These are phyloP conservation scores for Hipposideros larvatus DNA, from an alignment of 2,797 vertebrate genomes.

Conservation along the genomic window DNA sequence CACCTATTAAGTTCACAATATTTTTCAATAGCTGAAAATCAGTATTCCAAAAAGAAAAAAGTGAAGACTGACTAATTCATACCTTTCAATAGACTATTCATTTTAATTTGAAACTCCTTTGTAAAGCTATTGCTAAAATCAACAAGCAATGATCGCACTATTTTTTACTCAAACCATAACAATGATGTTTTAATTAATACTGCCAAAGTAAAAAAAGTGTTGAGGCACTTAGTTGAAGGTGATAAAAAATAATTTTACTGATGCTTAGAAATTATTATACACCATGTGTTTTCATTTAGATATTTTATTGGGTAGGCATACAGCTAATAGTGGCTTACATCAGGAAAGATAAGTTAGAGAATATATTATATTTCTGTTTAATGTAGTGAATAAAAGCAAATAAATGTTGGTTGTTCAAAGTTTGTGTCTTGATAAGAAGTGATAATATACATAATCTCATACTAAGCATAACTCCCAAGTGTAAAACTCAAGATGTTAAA, in stretches of 20 bases:
- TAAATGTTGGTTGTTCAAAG: not conserved
- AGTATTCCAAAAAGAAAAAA: constrained; percentile 40
- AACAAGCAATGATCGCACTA: not conserved
- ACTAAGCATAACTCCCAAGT: constrained; percentile 30
- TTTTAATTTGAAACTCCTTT: constrained; percentile 33
- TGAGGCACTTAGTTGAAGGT: not conserved
- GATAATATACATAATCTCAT: not conserved
- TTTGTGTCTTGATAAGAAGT: constrained; percentile 39
- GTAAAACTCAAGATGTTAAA: constrained; percentile 56
- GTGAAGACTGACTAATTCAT: constrained; percentile 23
- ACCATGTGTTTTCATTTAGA: not conserved
- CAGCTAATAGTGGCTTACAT: not conserved
- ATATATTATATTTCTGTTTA: not conserved
- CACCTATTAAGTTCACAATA: constrained; percentile 5
- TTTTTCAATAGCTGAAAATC: constrained; percentile 40
- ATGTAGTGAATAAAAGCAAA: not conserved
- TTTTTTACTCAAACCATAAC: not conserved
- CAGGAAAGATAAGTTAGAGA: not conserved
- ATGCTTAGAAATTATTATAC: not conserved
- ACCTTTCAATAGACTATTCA: constrained; percentile 43
- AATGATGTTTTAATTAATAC: constrained; percentile 19
- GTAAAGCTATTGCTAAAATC: constrained; percentile 35
- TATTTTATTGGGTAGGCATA: not conserved
- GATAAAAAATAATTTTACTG: constrained; percentile 52
- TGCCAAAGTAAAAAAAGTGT: constrained; percentile 14